Conservation (phyloP, 2,113 vertebrate species). For the Brachyhypopomus occidentalis region DNA sequence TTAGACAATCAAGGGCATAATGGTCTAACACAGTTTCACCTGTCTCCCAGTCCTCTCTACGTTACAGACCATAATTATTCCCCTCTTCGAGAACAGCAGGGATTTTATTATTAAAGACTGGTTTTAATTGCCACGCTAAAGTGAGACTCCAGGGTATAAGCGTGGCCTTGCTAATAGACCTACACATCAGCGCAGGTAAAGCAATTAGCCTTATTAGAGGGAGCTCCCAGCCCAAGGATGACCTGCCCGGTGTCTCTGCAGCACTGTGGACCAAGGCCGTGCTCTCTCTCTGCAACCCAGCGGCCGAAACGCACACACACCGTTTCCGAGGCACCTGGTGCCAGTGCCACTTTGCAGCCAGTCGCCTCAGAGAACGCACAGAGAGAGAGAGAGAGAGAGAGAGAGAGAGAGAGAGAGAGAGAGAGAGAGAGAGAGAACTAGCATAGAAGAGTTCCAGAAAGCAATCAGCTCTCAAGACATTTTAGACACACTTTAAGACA, state of each 20-base stretch:
- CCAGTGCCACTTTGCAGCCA: not conserved
- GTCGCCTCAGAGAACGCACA: no score
- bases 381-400: no score
- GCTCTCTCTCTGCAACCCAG: not conserved
- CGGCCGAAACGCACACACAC: not conserved
- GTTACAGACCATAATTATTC: constrained; percentile 9
- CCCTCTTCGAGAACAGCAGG: not conserved
- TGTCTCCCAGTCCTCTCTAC: not conserved
- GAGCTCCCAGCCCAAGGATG: constrained; percentile 66
- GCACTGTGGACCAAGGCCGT: constrained; percentile 51
- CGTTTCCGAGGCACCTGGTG: not conserved
- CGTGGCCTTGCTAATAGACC: constrained; percentile 71
- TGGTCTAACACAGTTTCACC: constrained; percentile 22
- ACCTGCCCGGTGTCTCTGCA: constrained; percentile 61
- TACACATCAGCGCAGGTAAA: constrained; percentile 69
- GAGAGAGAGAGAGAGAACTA: no score
- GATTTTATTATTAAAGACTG: constrained; percentile 38
- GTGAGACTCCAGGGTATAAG: constrained; percentile 59
- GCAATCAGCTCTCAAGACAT: no score
- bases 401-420: no score
- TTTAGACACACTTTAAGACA: no score
- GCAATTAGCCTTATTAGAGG: constrained; percentile 76
- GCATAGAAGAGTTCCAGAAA: no score
- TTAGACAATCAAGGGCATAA: constrained; percentile 2
- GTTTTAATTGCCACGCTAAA: constrained; percentile 63